Evolutionary conservation across 1,140 invertebrate genomes (phyloP), one percentile per base, ranked within the genome.

Genomic region (Stegodyphus mimosarum): DNA sequence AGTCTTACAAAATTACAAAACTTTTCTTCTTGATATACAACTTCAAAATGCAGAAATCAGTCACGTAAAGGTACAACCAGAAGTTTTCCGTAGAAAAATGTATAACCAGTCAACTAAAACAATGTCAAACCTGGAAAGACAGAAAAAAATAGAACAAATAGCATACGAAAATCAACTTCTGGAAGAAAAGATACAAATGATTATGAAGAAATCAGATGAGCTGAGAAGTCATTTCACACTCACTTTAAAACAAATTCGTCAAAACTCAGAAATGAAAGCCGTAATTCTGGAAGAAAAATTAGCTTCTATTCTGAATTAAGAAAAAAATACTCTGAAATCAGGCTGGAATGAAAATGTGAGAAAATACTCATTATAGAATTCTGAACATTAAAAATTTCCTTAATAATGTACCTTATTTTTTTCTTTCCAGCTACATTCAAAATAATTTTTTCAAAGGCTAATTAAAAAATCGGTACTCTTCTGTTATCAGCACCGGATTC

Each of bases 181-280:
- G 6, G 18, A 48, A 10, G 49, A 73, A 6, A 60, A 81, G 50
- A 81, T 81, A 15, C 15, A 63, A 63, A 10, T 7, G 0, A n/a
- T 64, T 1, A 33, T 50, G 17, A 53, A 81, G 5, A 50, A 81
- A 51, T 63, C 48, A 15, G 70, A 63, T 33, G 63, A 63, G 5
- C 49, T 81, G 9, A 49, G 49, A 15, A 63, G 33, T 7, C 7
- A 50, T 3, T 72, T 81, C 48, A 63, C 70, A 1, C 33, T 11
- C 11, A 17, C 11, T 10, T 11, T 81, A 33, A 69, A 60, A 4
- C 63, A 81, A 81, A 48, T 81, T 15, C 69, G 79, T 7, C 18
- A 81, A 50, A 72, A 9, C 11, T 53, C 79, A 13, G 79, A 81
- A 51, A 72, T 64, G 52, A 73, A 73, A 51, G 15, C 70, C 18